Evolutionary conservation across 2,113 vertebrate genomes (phyloP).

Genomic region (Uria aalge): DNA sequence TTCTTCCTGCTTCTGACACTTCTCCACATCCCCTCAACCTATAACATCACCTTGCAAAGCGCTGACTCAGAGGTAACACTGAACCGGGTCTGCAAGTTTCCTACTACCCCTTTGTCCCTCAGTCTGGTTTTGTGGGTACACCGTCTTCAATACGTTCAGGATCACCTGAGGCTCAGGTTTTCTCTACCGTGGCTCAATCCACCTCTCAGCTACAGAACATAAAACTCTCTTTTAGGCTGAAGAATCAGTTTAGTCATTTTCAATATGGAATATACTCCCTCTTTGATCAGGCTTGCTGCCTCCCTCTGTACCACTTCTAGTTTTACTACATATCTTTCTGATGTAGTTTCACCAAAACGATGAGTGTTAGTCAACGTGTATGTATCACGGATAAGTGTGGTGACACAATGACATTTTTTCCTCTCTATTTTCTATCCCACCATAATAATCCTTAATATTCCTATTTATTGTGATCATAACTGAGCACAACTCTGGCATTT

Average conservation of each 20-base stretch:
- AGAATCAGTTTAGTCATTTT: background rate
- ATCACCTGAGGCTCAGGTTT: background rate
- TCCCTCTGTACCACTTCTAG: background rate
- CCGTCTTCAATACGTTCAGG: accelerated
- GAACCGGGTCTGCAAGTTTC: background rate
- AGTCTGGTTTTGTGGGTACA: background rate
- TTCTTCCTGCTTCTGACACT: background rate
- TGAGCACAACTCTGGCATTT: background rate
- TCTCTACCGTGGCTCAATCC: background rate
- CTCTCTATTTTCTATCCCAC: background rate
- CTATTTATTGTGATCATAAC: background rate
- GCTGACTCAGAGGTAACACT: background rate
- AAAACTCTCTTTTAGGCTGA: background rate
- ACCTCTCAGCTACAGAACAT: background rate
- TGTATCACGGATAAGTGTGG: background rate
- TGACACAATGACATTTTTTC: background rate
- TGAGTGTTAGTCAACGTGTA: background rate
- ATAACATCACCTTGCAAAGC: background rate
- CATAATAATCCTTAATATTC: background rate
- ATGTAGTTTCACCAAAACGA: background rate
- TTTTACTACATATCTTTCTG: background rate
- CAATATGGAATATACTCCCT: background rate
- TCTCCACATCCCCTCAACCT: background rate
- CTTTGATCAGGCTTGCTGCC: background rate
- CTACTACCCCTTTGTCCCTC: background rate